Conservation (phyloP, 1,140 invertebrate species). For the Ostrea denselamellosa region DNA sequence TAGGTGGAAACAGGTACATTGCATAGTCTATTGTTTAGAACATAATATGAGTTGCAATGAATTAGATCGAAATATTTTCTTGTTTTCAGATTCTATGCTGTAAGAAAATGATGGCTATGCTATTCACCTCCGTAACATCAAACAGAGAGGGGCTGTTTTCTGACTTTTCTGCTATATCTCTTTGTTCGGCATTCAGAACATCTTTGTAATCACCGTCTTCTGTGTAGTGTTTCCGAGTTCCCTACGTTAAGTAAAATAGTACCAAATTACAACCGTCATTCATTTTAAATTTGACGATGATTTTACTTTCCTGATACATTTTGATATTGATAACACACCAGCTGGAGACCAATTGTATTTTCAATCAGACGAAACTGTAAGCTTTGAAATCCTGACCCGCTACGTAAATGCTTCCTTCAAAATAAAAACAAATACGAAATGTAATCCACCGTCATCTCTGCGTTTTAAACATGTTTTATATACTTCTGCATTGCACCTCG, state of each 20-base stretch:
- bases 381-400: constrained; percentile 95
- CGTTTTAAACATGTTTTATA: too few relatives aligned
- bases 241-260: neutral
- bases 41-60: too few relatives aligned
- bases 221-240: neutral
- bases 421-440: neutral
- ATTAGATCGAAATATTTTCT: too few relatives aligned
- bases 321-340: constrained; percentile 78
- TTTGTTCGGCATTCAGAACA: neutral
- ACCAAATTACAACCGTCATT: neutral
- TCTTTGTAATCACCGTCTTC: neutral
- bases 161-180: neutral
- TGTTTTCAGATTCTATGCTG: too few relatives aligned
- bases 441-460: too few relatives aligned
- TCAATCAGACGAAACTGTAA: constrained; percentile 97
- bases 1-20: too few relatives aligned
- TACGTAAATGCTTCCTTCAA: neutral
- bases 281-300: neutral
- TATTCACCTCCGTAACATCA: neutral
- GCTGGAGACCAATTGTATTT: constrained; percentile 96
- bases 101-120: too few relatives aligned
- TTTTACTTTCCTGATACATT: neutral
- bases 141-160: neutral
- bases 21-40: neutral
- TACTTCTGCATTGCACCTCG: too few relatives aligned